These are phyloP conservation scores for Gallinago solitaria DNA, from an alignment of 2,797 vertebrate species.

Conservation along the genomic window DNA sequence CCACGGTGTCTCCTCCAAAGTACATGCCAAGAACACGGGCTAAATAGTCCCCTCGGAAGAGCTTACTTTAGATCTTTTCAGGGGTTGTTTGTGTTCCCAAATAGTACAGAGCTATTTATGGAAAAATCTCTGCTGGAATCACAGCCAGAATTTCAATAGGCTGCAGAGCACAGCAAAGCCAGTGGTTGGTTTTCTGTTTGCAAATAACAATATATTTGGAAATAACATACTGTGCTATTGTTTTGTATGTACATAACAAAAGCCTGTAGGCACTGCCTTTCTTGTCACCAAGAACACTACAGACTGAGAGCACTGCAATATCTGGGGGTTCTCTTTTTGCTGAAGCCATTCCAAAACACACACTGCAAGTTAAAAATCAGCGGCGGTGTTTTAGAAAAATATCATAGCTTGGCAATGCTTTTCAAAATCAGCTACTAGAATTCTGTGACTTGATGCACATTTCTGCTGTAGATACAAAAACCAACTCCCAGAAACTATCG, in stretches of 20 bases:
- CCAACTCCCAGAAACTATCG: background rate
- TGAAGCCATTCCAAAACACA: background rate
- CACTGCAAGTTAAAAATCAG: background rate
- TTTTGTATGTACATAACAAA: background rate
- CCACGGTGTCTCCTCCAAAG: background rate
- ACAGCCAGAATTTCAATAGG: constrained; percentile 60
- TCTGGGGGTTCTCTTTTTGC: background rate
- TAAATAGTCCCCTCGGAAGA: background rate
- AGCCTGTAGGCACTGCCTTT: constrained; percentile 22
- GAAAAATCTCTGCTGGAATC: constrained; percentile 56
- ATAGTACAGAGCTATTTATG: constrained; percentile 62
- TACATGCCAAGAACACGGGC: background rate
- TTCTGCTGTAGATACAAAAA: background rate
- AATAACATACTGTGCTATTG: constrained; percentile 52
- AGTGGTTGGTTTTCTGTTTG: constrained; percentile 44
- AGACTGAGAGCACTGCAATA: background rate
- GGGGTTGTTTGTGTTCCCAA: constrained; percentile 35
- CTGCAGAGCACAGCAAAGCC: constrained; percentile 13
- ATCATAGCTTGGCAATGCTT: background rate
- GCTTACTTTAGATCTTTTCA: background rate
- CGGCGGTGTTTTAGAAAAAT: background rate
- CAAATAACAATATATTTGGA: constrained; percentile 65
- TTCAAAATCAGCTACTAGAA: background rate
- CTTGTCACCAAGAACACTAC: background rate
- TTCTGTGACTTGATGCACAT: background rate